Conservation (phyloP, 2,797 vertebrate genomes). For the Helostoma temminkii region DNA sequence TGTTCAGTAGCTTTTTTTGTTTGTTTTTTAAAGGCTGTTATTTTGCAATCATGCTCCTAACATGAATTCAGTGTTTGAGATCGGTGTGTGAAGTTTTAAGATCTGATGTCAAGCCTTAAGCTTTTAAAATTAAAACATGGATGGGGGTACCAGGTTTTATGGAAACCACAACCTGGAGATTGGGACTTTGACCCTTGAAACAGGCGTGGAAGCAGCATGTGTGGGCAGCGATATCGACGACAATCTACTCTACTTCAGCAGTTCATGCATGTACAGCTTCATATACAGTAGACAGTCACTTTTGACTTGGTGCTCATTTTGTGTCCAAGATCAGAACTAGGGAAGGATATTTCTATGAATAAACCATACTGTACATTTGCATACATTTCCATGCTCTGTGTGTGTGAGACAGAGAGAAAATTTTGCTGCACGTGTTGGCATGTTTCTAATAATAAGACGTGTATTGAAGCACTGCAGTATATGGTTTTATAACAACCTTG, state of each 20-base stretch:
- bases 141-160: conserved; percentile 10
- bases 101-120: conserved; percentile 40
- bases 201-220: conserved; percentile 10
- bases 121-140: conserved; percentile 58
- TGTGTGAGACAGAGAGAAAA: too few relatives aligned
- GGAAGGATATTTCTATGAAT: conserved; percentile 18
- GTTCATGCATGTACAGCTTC: conserved; percentile 31
- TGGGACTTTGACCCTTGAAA: conserved; percentile 41
- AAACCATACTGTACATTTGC: conserved; percentile 20
- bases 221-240: conserved; percentile 5
- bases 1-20: neutral
- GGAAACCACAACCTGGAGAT: conserved; percentile 55
- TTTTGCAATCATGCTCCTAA: neutral
- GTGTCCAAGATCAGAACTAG: conserved; percentile 9
- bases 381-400: neutral
- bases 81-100: conserved; percentile 21
- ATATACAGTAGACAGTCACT: conserved; percentile 19
- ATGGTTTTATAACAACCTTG: neutral
- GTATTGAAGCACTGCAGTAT: neutral
- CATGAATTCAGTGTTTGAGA: too few relatives aligned
- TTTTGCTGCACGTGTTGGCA: neutral
- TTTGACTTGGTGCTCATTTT: conserved; percentile 24
- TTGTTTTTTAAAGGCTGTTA: neutral
- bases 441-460: neutral
- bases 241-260: conserved; percentile 18